Evolutionary conservation across 2,797 vertebrate species (phyloP), one percentile per base, ranked within the genome.

Genomic region (Sebastes baramenuke): DNA sequence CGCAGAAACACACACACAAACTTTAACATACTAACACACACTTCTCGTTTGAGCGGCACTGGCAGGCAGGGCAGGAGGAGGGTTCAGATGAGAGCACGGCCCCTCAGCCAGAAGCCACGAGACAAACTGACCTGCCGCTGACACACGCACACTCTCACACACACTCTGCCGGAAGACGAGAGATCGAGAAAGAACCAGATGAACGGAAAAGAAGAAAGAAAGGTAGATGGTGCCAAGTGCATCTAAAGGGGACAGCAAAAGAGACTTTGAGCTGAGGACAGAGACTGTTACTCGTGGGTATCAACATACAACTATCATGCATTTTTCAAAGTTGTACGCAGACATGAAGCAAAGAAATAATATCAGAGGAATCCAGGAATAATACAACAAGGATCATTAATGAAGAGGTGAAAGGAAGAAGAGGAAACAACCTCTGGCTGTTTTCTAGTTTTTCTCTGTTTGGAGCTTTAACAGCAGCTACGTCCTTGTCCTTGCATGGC

Each of bases 81-180:
- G 88, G 91, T 90, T 93, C 87, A 88, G 66, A 84, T 65, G 58
- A 91, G 89, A 93, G 91, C 86, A 87, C 94, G 80, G 85, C 92
- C 92, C 92, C 88, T 92, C 75, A 88, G 80, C 77, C 66, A 81
- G 73, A 46, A 91, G 81, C 84, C 83, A 84, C 81, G 71, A 93
- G 89, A 88, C 90, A 76, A 67, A 75, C 84, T 93, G 94, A 91
- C 92, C 94, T 86, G 80, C 80, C 70, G 24, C 84, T 83, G 84
- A 88, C 84, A 86, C 60, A 77, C 80, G 81, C 84, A 66, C 55
- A 79, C 79, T 75, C 79, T 75, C 71, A 64, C 72, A 78, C 81
- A 75, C 77, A 56, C 67, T 32, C 68, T 79, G 78, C 66, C 22
- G 64, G 55, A 73, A 60, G 30, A 75, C 24, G 49, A 79, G 64